Evolutionary conservation across 2,113 vertebrate genomes (phyloP).

Genomic region (Bufo gargarizans): DNA sequence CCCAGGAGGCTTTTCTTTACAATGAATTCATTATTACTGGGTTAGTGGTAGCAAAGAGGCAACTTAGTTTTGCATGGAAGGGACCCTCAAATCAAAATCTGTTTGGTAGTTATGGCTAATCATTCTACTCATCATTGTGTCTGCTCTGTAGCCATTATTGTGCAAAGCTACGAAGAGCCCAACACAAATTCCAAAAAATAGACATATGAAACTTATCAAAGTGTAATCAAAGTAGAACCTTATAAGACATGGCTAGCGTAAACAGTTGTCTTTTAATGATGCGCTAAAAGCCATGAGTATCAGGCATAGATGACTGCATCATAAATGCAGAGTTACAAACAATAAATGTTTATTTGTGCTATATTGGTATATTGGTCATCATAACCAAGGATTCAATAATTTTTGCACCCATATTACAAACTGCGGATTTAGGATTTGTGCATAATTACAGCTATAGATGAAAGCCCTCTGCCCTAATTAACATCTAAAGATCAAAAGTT

Average conservation of each 20-base stretch:
- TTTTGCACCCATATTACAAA: neutral
- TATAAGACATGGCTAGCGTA: neutral
- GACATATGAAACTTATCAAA: neutral
- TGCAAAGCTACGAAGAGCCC: neutral
- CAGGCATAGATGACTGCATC: neutral
- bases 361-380: slow-evolving; percentile 23
- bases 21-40: too few relatives aligned
- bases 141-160: neutral
- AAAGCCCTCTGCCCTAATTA: neutral
- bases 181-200: neutral
- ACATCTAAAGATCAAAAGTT: neutral
- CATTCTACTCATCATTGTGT: neutral
- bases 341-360: slow-evolving; percentile 11
- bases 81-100: neutral
- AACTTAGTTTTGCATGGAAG: too few relatives aligned
- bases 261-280: slow-evolving; percentile 33
- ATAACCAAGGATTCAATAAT: slow-evolving; percentile 7
- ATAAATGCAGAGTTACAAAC: neutral
- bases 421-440: neutral
- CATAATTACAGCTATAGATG: neutral
- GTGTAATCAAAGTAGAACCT: neutral
- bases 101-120: neutral
- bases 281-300: slow-evolving; percentile 2
- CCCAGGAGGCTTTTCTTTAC: too few relatives aligned
- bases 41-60: too few relatives aligned